phyloP scores from a whole-genome alignment of 2,113 vertebrate genomes.

The Oncorhynchus keta region DNA sequence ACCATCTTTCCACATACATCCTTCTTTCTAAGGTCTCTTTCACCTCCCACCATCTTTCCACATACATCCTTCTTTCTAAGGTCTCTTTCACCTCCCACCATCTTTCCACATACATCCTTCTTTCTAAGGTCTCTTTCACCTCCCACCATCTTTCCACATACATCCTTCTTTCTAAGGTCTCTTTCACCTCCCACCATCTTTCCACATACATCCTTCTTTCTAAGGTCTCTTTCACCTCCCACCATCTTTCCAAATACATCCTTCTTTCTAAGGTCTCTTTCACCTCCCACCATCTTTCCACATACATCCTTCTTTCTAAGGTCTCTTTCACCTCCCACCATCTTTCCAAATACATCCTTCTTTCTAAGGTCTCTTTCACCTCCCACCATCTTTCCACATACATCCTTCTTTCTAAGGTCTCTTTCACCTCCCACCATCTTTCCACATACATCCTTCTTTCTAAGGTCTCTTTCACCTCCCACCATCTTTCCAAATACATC shows the following conservation, averaged over 20 bases:
- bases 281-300: too few species aligned
- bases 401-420: constrained; percentile 21
- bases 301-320: too few species aligned
- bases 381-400: constrained; percentile 33
- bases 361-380: constrained; percentile 20
- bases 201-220: too few species aligned
- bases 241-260: too few species aligned
- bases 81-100: constrained; percentile 18
- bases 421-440: constrained; percentile 31
- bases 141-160: constrained; percentile 42
- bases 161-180: too few species aligned
- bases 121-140: constrained; percentile 20
- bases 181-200: too few species aligned
- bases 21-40: constrained; percentile 20
- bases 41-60: constrained; percentile 28
- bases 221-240: too few species aligned
- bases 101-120: constrained; percentile 25
- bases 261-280: too few species aligned
- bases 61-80: constrained; percentile 16
- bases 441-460: constrained; percentile 26
- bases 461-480: constrained; percentile 3
- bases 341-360: neutral
- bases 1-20: constrained; percentile 28
- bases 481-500: constrained; percentile 28
- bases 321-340: too few species aligned